A percentile compares a stretch with the other conserved stretches of the same genome.
Evolutionary conservation across 2,797 vertebrate species (phyloP).

Genomic region (Smutsia temminckii): DNA sequence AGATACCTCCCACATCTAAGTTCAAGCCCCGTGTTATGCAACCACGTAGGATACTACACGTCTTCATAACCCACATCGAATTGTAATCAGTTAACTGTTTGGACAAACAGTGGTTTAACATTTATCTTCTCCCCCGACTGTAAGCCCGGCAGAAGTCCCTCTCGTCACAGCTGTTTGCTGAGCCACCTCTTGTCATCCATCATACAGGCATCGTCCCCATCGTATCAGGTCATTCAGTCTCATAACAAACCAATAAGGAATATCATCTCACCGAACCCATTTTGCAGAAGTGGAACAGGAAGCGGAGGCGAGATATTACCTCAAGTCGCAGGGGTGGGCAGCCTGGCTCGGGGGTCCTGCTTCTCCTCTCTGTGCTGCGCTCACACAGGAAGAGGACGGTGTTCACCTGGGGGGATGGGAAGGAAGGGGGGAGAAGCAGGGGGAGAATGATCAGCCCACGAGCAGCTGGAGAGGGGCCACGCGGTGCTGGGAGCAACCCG

Average conservation of each 20-base stretch:
- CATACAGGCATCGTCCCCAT: background rate
- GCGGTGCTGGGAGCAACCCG: background rate
- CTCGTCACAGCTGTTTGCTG: background rate
- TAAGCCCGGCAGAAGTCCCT: background rate
- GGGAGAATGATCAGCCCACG: background rate
- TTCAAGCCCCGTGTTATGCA: background rate
- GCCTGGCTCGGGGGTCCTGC: background rate
- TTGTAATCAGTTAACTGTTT: background rate
- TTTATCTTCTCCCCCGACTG: background rate
- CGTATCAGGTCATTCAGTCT: background rate
- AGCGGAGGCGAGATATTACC: background rate
- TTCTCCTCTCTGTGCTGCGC: background rate
- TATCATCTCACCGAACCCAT: background rate
- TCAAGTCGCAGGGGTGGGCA: background rate
- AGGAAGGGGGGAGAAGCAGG: background rate
- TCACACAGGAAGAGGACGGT: background rate
- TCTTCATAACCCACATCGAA: background rate
- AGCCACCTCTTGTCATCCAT: background rate
- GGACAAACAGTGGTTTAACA: background rate
- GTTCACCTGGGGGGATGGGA: background rate
- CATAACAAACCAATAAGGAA: background rate
- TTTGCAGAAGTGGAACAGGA: background rate
- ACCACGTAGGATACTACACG: background rate
- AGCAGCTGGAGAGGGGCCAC: background rate
- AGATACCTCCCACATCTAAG: background rate